Evolutionary conservation across 2,888 invertebrate genomes (phyloP), one percentile per base, ranked within the genome.

Genomic region (Tridacna crocea): DNA sequence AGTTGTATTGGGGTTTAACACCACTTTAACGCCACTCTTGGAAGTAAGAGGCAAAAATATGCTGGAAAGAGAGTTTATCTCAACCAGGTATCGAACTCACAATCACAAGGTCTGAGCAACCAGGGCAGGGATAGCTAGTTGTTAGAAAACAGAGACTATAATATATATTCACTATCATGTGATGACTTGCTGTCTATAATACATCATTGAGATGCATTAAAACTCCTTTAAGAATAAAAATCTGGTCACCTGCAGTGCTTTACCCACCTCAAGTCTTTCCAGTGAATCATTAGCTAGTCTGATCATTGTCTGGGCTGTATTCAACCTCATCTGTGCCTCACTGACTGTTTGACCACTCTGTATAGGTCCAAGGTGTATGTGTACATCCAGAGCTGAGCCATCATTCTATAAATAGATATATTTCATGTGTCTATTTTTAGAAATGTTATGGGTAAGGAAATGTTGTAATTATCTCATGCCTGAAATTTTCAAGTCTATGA

Each of bases 221-320:
- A n/a, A 36, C 8, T 36, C 8, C 36, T 36, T 36, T 36, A 36
- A n/a, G 51, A 55, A 19, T 55, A 55, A 55, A 55, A 55, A 55
- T 3, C 55, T n/a, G 10, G 17, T 17, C 17, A 61, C 17, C 11
- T 2, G 36, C n/a, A 10, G 1, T 27, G 12, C 27, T 27, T 24
- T 8, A 55, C 79, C 82, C 75, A 93, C 93, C 90, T 96, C 95
- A 63, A 96, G 90, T 61, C 94, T 92, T 70, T 93, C 93, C 27
- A 96, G 92, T 0, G 95, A 94, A 66, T 94, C 93, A 85, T 95
- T 95, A 3, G 95, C 95, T 60, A 95, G 93, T 60, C 94, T 92
- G 66, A 96, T 87, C 95, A 96, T 95, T 61, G 92, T 91, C 24
- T 92, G 89, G 6, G 94, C 94, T 70, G 93, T 92, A 70, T 93